phyloP scores from a whole-genome alignment of 2,113 vertebrate species.

The Motacilla alba region DNA sequence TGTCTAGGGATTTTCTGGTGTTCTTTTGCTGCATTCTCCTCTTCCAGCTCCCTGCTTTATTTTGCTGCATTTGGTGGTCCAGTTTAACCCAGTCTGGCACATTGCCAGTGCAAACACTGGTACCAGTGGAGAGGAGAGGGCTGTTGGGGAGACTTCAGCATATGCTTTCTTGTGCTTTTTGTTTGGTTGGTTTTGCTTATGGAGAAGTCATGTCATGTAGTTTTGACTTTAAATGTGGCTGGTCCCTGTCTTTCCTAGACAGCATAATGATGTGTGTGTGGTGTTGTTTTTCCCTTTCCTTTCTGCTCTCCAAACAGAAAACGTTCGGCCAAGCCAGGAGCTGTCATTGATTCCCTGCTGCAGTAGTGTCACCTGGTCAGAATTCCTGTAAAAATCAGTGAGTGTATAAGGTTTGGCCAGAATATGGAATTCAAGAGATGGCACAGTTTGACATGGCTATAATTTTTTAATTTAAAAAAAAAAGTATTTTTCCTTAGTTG shows the following conservation, averaged over 20 bases:
- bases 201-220: neutral
- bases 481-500: constrained; percentile 43
- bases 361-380: constrained; percentile 76
- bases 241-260: neutral
- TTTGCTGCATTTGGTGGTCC: neutral
- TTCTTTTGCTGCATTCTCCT: neutral
- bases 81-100: neutral
- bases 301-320: constrained; percentile 83
- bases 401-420: constrained; percentile 38
- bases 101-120: accelerated
- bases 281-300: constrained; percentile 38
- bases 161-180: neutral
- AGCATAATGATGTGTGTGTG: constrained; percentile 19
- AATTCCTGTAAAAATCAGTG: constrained; percentile 51
- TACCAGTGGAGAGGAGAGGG: neutral
- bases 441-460: constrained; percentile 36
- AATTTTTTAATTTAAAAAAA: constrained; percentile 39
- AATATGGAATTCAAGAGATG: constrained; percentile 33
- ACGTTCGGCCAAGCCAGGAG: constrained; percentile 89
- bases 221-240: neutral
- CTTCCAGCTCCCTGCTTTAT: neutral
- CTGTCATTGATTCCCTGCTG: constrained; percentile 90
- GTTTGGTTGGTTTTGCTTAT: neutral
- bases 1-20: neutral
- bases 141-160: neutral